Evolutionary conservation across 2,888 invertebrate genomes (phyloP).

Genomic region (Diarsia dahlii): DNA sequence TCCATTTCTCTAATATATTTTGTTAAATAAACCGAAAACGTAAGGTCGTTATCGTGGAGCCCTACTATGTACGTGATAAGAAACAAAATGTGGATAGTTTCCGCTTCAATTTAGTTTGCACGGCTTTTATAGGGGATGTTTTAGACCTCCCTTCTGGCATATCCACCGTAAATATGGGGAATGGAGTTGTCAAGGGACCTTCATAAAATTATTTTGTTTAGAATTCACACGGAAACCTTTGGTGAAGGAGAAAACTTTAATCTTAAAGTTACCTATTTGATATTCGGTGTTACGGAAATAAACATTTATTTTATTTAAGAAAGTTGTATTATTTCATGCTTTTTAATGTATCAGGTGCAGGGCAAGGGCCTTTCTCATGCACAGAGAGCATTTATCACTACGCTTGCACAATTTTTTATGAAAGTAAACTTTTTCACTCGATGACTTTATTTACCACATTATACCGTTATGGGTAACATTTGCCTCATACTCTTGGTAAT

Average conservation of each 20-base stretch:
- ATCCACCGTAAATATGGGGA: conserved; percentile 59
- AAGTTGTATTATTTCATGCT: too few species aligned
- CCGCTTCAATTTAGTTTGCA: conserved; percentile 76
- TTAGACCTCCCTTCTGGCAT: conserved; percentile 54
- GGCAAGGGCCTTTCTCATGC: neutral
- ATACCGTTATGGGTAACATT: neutral
- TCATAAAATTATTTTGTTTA: conserved; percentile 55
- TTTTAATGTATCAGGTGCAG: neutral
- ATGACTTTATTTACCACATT: neutral
- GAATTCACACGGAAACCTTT: conserved; percentile 5
- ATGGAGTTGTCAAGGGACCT: conserved; percentile 57
- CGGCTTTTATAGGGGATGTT: conserved; percentile 71
- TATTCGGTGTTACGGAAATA: neutral
- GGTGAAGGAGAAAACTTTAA: neutral
- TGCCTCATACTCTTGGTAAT: neutral
- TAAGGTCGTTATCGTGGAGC: conserved; percentile 72
- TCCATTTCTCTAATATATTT: conserved; percentile 62
- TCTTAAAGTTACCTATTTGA: neutral
- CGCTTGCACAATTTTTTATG: neutral
- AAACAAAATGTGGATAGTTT: conserved; percentile 75
- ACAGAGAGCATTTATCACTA: neutral
- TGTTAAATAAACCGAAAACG: conserved; percentile 70
- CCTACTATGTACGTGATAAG: conserved; percentile 76
- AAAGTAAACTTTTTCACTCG: too few species aligned
- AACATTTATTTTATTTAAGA: neutral